Conservation (phyloP, 2,888 invertebrate genomes). For the Calameuta filiformis region DNA sequence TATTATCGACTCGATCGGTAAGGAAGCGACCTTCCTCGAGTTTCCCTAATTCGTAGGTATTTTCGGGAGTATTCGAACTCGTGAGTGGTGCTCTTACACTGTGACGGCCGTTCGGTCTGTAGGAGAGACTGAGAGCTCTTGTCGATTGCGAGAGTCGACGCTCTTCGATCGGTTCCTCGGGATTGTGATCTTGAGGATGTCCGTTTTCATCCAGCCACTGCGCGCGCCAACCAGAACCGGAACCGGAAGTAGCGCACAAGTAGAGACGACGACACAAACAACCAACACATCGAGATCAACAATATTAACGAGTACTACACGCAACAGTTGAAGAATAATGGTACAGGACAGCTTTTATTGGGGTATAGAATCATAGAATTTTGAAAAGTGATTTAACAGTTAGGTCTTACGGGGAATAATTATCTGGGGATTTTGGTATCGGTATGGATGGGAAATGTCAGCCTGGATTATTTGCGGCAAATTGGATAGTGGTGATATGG, state of each 20-base stretch:
- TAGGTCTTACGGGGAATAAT: background rate
- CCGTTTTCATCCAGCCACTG: constrained; percentile 85
- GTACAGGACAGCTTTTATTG: background rate
- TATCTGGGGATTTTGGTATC: background rate
- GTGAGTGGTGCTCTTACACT: constrained; percentile 48
- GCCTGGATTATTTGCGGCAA: background rate
- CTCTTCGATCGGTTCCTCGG: constrained; percentile 68
- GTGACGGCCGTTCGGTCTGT: constrained; percentile 42
- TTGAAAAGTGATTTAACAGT: background rate
- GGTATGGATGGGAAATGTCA: background rate
- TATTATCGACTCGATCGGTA: constrained; percentile 17
- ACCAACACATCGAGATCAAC: constrained; percentile 4
- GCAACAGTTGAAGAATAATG: background rate
- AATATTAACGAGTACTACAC: background rate
- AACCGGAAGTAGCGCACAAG: constrained; percentile 5
- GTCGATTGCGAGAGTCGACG: constrained; percentile 5
- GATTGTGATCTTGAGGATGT: constrained; percentile 73
- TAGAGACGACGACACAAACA: constrained; percentile 4
- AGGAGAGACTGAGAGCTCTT: constrained; percentile 46
- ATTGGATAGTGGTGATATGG: background rate
- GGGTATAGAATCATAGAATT: background rate
- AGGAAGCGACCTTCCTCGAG: background rate
- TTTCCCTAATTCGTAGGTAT: background rate
- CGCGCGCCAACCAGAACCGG: constrained; percentile 9
- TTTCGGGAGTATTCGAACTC: constrained; percentile 18